Evolutionary conservation across 1,140 invertebrate species (phyloP).

Genomic region (Megalopta genalis): DNA sequence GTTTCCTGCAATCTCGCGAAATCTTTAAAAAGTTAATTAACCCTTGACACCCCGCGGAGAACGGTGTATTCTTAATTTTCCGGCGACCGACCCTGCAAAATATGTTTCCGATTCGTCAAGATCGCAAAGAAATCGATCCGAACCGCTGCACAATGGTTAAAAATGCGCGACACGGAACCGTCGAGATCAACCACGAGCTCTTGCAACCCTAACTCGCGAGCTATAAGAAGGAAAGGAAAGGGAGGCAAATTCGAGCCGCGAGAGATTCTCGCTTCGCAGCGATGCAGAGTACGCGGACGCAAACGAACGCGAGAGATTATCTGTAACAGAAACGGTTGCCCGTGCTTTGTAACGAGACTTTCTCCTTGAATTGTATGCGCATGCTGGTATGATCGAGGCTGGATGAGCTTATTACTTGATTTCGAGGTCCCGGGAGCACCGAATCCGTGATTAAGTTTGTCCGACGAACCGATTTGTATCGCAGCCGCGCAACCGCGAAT

Average conservation of each 20-base stretch:
- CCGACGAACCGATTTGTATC: constrained; percentile 15
- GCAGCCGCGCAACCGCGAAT: background rate
- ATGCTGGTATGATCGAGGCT: constrained; percentile 18
- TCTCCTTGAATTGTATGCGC: constrained; percentile 4
- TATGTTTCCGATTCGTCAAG: constrained; percentile 1
- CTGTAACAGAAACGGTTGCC: background rate
- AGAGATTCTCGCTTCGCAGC: constrained; percentile 8
- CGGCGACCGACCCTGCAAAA: background rate
- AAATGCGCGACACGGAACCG: constrained; percentile 30
- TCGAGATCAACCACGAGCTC: background rate
- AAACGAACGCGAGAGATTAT: no score
- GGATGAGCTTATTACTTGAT: background rate
- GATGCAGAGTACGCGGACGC: background rate
- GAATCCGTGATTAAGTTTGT: background rate
- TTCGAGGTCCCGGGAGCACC: constrained; percentile 6
- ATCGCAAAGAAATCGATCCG: no score
- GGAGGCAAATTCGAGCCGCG: background rate
- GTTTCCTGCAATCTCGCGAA: no score
- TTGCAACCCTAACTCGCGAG: background rate
- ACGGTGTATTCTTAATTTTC: background rate
- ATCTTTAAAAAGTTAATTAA: no score
- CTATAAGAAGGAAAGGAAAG: background rate
- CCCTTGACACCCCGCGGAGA: no score
- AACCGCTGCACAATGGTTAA: background rate
- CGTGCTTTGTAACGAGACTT: background rate